These are phyloP conservation scores for Conistra vaccinii DNA, from an alignment of 2,888 invertebrate genomes.

Conservation along the genomic window DNA sequence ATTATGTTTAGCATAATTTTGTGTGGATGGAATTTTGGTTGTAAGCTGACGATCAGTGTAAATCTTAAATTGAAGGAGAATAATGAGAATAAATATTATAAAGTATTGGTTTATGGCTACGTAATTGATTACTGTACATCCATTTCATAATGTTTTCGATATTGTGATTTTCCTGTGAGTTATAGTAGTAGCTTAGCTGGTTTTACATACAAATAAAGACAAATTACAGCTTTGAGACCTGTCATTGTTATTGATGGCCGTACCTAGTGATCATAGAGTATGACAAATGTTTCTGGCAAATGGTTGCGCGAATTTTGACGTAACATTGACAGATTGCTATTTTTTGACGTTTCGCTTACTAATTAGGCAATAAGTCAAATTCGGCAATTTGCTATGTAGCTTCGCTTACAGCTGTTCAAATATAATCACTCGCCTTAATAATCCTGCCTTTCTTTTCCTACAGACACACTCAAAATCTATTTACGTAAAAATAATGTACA, in stretches of 20 bases:
- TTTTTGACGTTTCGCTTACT: conserved; percentile 14
- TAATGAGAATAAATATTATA: conserved; percentile 14
- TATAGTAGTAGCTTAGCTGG: conserved; percentile 22
- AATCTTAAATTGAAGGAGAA: conserved; percentile 13
- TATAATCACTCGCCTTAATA: not conserved
- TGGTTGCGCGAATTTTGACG: conserved; percentile 25
- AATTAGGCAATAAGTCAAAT: conserved; percentile 10
- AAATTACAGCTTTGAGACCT: conserved; percentile 41
- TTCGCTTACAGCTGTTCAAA: not conserved
- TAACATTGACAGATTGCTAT: conserved; percentile 27
- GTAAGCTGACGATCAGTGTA: conserved; percentile 11
- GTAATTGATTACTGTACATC: not conserved
- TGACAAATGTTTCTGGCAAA: conserved; percentile 40
- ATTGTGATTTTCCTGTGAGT: conserved; percentile 12
- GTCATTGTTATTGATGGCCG: conserved; percentile 47
- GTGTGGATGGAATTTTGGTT: conserved; percentile 11
- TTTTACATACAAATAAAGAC: conserved; percentile 30
- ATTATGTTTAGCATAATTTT: conserved; percentile 42
- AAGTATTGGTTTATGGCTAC: not conserved
- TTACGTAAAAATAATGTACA: not conserved
- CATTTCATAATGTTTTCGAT: not conserved
- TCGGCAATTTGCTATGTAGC: not conserved
- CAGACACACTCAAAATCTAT: not conserved
- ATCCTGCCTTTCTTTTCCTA: not conserved
- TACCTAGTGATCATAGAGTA: conserved; percentile 23